A percentile compares a stretch with the other conserved stretches of the same genome.
These are phyloP conservation scores for Furnarius figulus DNA, from an alignment of 2,113 vertebrate species.

Conservation along the genomic window DNA sequence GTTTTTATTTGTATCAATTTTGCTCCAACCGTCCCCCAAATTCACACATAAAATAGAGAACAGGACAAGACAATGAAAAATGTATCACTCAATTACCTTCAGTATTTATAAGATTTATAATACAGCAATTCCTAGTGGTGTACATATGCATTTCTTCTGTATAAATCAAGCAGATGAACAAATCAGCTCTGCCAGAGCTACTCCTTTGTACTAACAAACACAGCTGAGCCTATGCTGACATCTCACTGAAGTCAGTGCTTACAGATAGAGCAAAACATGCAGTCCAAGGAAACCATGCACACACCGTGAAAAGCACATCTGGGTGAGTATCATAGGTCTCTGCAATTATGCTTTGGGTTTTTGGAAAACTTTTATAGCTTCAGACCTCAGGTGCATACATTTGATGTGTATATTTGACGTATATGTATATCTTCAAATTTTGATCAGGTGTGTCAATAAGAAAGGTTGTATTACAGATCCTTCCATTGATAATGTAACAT, in stretches of 20 bases:
- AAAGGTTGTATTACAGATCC: not conserved
- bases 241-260: not conserved
- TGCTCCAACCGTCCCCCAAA: not conserved
- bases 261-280: not conserved
- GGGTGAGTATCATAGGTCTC: not conserved
- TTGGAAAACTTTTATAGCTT: not conserved
- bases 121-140: not conserved
- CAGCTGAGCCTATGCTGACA: not conserved
- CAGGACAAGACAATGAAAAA: not conserved
- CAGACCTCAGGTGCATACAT: not conserved
- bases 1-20: not conserved
- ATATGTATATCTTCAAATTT: not conserved
- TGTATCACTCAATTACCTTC: fast-evolving
- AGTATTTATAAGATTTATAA: not conserved
- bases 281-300: not conserved
- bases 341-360: not conserved
- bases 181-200: not conserved
- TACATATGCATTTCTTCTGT: not conserved
- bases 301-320: not conserved
- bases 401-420: not conserved
- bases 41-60: not conserved
- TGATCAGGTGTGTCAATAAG: not conserved
- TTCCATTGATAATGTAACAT: not conserved
- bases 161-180: not conserved
- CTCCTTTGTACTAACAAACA: not conserved